Evolutionary conservation across 2,888 invertebrate genomes (phyloP), one percentile per base, ranked within the genome.

Genomic region (Cecidostiba fungosa): DNA sequence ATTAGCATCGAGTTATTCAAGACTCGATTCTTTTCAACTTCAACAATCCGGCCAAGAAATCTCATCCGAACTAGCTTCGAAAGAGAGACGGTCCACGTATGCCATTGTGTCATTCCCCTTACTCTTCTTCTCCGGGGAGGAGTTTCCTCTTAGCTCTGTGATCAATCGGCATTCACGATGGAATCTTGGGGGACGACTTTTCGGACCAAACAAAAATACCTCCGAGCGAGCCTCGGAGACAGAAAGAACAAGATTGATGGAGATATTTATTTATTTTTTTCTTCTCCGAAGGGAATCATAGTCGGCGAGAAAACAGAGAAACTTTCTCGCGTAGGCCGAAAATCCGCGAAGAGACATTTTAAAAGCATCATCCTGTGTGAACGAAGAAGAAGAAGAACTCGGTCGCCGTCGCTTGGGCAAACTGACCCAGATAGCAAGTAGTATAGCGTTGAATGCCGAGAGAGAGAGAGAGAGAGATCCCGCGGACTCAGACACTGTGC

Each of bases 361-460:
- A 77, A 62, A 62, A 77, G 77, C 59, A 59, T 47, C 47, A 16
- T 47, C 50, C 50, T n/a, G 50, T 36, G 54, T 6, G 54, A n/a
- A 32, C 36, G 32, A 19, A 39, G 62, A 66, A 26, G 39, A 5
- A 39, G n/a, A 78, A 66, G 66, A 83, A 83, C 59, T 89, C 88
- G 85, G 86, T 87, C 88, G 87, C 89, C 39, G 66, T 23, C 66
- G 54, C 54, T 90, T 91, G 90, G 89, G 90, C 91, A 91, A 92
- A 92, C 92, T 92, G 92, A 92, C 91, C 91, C 90, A 91, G 90
- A 92, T 92, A 90, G 89, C 89, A 29, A 6, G 29, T 26, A 90
- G 90, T 89, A 50, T 16, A 50, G 54, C 54, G 23, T 23, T 59
- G 91, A 91, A 91, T 91, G 91, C 89, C 91, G 70, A 36, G 43